phyloP scores from a whole-genome alignment of 2,797 vertebrate genomes.

The Mustela erminea region DNA sequence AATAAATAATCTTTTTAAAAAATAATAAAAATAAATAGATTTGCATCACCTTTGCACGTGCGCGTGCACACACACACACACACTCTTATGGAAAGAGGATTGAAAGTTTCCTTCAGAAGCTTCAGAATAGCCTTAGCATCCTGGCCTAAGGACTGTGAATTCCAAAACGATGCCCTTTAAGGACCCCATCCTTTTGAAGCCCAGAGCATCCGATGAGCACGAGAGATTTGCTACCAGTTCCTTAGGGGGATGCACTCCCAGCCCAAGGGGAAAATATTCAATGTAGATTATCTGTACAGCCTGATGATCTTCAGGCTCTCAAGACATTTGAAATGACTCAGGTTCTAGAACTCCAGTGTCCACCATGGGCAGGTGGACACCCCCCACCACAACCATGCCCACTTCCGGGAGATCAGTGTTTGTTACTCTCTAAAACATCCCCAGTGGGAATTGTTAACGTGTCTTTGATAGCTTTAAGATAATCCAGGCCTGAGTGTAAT shows the following conservation, averaged over 20 bases:
- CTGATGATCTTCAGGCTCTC: background rate
- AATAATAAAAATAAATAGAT: background rate
- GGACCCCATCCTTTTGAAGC: background rate
- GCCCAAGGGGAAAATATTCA: background rate
- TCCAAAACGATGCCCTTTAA: background rate
- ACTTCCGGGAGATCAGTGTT: background rate
- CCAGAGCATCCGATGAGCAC: background rate
- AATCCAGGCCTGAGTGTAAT: background rate
- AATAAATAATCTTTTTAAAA: too few species aligned
- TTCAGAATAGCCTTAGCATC: background rate
- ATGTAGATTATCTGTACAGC: background rate
- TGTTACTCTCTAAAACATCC: slow-evolving; percentile 8
- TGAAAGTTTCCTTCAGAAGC: slow-evolving; percentile 46
- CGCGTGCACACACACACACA: too few species aligned
- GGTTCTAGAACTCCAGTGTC: background rate
- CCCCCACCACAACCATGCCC: background rate
- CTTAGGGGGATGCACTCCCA: background rate
- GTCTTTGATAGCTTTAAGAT: slow-evolving; percentile 17
- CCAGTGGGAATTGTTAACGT: background rate
- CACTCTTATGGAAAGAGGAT: background rate
- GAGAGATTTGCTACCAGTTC: background rate
- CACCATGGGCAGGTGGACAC: background rate
- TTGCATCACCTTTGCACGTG: background rate
- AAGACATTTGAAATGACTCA: background rate
- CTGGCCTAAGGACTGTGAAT: background rate